phyloP scores from a whole-genome alignment of 1,140 invertebrate species.

The Sycophaga agraensis region DNA sequence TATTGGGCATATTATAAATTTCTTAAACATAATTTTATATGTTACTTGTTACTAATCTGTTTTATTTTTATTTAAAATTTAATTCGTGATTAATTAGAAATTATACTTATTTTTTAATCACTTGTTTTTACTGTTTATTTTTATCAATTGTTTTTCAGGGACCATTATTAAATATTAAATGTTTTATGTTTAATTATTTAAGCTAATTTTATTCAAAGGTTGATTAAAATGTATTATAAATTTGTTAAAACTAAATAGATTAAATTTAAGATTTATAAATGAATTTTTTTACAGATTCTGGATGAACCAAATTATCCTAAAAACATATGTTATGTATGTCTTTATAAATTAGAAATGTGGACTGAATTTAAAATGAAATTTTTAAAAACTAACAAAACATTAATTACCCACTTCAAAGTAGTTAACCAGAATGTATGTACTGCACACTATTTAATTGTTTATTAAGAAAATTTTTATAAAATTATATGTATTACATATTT shows the following conservation, averaged over 20 bases:
- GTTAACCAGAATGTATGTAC: constrained; percentile 39
- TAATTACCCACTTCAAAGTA: constrained; percentile 42
- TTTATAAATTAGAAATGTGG: constrained; percentile 54
- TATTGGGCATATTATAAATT: too few species aligned
- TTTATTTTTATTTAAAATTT: too few species aligned
- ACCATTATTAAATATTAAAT: neutral
- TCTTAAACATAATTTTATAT: too few species aligned
- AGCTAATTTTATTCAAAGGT: neutral
- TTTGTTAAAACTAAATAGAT: too few species aligned
- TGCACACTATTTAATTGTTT: neutral
- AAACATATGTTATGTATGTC: constrained; percentile 49
- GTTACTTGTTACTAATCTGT: too few species aligned
- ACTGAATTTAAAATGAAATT: constrained; percentile 49
- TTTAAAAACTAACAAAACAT: constrained; percentile 40
- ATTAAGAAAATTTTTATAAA: neutral
- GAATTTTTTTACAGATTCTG: constrained; percentile 42
- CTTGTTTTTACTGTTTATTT: neutral
- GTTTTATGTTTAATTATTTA: neutral
- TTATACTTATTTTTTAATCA: neutral
- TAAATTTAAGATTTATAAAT: too few species aligned
- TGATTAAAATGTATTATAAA: constrained; percentile 1
- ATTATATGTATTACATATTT: constrained; percentile 1
- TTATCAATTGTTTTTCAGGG: neutral
- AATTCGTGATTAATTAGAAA: too few species aligned
- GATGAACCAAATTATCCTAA: constrained; percentile 41